Conservation (phyloP, 2,113 vertebrate species). For the Mastomys coucha region DNA sequence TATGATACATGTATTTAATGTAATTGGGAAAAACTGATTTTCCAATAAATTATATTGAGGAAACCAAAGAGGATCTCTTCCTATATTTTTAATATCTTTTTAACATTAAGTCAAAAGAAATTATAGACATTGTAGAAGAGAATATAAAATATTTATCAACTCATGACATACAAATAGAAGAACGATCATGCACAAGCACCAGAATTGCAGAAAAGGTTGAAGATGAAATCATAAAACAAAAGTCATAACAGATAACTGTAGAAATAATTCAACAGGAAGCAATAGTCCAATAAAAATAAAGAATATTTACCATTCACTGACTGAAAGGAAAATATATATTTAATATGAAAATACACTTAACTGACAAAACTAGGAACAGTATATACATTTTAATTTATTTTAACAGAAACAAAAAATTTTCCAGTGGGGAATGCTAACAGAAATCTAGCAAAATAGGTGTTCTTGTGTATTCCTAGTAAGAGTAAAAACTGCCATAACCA, state of each 20-base stretch:
- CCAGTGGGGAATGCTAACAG: neutral
- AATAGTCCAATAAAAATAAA: constrained; percentile 9
- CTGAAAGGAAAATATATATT: neutral
- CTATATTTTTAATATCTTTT: neutral
- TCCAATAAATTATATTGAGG: neutral
- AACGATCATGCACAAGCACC: neutral
- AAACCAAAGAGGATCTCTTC: neutral
- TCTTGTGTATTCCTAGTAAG: neutral
- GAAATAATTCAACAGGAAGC: neutral
- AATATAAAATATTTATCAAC: neutral
- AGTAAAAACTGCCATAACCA: neutral
- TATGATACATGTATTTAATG: neutral
- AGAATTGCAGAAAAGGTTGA: neutral
- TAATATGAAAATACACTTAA: neutral
- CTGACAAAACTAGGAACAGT: neutral
- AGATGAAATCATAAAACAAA: neutral
- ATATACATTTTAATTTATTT: neutral
- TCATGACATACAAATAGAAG: neutral
- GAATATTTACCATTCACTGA: neutral
- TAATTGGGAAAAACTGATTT: neutral
- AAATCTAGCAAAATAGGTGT: neutral
- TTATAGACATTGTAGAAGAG: neutral
- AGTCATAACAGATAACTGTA: neutral
- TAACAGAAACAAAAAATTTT: neutral
- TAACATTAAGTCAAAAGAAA: neutral